phyloP scores from a whole-genome alignment of 2,888 invertebrate species.

The Heliconius cydno region DNA sequence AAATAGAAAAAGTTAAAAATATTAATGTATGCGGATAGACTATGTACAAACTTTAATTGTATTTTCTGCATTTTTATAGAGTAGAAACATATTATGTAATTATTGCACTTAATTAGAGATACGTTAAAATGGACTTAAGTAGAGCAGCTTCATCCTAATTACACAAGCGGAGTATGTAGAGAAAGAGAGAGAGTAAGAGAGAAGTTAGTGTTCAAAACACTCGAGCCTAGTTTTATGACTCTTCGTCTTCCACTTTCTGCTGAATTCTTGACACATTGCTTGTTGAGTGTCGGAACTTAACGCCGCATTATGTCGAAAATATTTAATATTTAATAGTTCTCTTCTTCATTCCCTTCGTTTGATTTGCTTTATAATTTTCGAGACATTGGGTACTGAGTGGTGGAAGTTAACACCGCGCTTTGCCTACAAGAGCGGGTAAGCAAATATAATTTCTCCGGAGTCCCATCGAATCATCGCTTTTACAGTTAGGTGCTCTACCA shows the following conservation, averaged over 20 bases:
- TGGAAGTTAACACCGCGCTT: background rate
- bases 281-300: too few relatives aligned
- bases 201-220: too few relatives aligned
- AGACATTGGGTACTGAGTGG: background rate
- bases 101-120: background rate
- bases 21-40: background rate
- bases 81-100: background rate
- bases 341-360: background rate
- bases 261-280: too few relatives aligned
- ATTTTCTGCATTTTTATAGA: background rate
- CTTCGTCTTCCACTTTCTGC: too few relatives aligned
- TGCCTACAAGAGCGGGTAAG: background rate
- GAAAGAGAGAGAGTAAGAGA: too few relatives aligned
- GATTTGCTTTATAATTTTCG: background rate
- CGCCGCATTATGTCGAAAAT: background rate
- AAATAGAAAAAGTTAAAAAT: background rate
- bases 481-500: background rate
- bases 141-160: background rate
- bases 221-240: too few relatives aligned
- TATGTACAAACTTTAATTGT: background rate
- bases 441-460: background rate
- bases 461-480: too few relatives aligned
- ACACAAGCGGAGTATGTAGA: background rate
- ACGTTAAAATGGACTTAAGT: too few relatives aligned
- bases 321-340: background rate